Percentiles rank a stretch among this genome's conserved stretches.
Evolutionary conservation across 2,113 vertebrate genomes (phyloP).

Genomic region (Perca schrenkii): DNA sequence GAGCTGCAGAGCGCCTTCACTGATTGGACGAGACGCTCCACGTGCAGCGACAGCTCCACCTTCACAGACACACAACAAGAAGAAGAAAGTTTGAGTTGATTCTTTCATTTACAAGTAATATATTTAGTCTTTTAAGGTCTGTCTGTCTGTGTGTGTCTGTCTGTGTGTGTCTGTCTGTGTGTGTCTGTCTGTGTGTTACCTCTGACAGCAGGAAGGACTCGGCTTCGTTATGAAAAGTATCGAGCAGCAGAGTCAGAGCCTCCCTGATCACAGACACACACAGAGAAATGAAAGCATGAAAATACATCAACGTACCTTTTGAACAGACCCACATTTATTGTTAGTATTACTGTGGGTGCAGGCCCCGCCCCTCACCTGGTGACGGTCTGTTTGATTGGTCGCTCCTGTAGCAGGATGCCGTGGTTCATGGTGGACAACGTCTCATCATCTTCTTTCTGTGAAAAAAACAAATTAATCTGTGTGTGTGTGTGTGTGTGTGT

Average conservation of each 20-base stretch:
- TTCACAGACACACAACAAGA: conserved; percentile 44
- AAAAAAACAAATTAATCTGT: not conserved
- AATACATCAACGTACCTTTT: too few species aligned
- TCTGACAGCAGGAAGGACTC: conserved; percentile 92
- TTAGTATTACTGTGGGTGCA: too few species aligned
- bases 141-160: not conserved
- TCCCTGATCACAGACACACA: conserved; percentile 84
- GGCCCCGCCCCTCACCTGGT: conserved; percentile 88
- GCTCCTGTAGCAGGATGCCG: conserved; percentile 93
- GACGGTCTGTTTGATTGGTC: conserved; percentile 96
- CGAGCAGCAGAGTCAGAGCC: conserved; percentile 93
- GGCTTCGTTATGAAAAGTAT: conserved; percentile 95
- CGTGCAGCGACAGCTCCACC: conserved; percentile 88
- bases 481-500: conserved; percentile 9
- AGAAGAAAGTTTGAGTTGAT: too few species aligned
- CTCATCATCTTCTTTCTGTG: conserved; percentile 90
- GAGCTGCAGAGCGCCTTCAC: conserved; percentile 95
- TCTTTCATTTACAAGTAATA: too few species aligned
- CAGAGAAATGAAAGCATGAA: not conserved
- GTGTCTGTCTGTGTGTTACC: conserved; percentile 74
- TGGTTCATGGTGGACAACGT: conserved; percentile 93
- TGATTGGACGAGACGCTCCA: conserved; percentile 94
- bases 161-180: not conserved
- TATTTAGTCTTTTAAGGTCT: not conserved
- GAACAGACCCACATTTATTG: too few species aligned